Evolutionary conservation across 2,888 invertebrate species (phyloP), one percentile per base, ranked within the genome.

Genomic region (Drosophila vallismaia): DNA sequence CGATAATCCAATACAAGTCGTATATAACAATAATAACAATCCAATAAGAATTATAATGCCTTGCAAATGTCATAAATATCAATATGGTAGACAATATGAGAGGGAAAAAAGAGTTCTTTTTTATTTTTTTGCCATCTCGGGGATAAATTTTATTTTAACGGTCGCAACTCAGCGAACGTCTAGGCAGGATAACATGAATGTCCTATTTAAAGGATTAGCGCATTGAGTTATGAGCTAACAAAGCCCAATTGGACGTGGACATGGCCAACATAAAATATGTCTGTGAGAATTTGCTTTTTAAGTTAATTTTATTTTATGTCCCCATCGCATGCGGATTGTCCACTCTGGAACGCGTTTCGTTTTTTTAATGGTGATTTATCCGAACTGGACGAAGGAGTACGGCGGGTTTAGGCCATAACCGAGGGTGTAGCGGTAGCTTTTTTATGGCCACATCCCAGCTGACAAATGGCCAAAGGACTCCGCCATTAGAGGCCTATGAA

Each of bases 291-390:
- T 88, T 87, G 77, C 76, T 86, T 89, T 90, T 91, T 89, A 90
- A 91, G 90, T 90, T 91, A 90, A 91, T 91, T 91, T 91, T 88
- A 89, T 90, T 90, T 91, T 90, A 91, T 91, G 90, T 88, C 81
- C 76, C 59, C 48, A 42, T 24, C 8, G 38, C 44, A 5, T 4
- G 28, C 28, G 28, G 28, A 28, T 28, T 28, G 28, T 58, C 52
- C 46, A 10, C 36, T 38, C 44, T 14, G 38, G 38, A 69, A 75
- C 87, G 85, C 79, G 81, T 58, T 74, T 50, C 58, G 19, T 75
- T 76, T 85, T 84, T 88, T 86, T 85, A 85, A 85, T 88, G 85
- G 85, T 85, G 85, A 85, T 85, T 88, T 85, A 85, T 84, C 77
- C 50, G 31, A 42, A 62, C 9, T 29, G 29, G 44, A 42, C 40